Evolutionary conservation across 2,888 invertebrate species (phyloP).

Genomic region (Metopia argyrocephala): DNA sequence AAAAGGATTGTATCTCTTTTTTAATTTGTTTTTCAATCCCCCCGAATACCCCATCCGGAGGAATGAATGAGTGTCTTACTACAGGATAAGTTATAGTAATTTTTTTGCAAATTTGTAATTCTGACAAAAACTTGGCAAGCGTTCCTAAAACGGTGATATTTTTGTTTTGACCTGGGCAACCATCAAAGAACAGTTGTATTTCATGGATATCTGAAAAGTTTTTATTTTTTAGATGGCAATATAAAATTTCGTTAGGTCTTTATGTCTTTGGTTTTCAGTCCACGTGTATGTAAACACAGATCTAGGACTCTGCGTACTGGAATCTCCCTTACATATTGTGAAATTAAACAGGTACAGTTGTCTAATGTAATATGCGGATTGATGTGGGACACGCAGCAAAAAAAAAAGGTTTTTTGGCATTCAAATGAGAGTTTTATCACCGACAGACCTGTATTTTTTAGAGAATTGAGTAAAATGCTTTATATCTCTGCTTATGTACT

Average conservation of each 20-base stretch:
- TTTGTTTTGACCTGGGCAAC: slow-evolving; percentile 5
- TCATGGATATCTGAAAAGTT: not conserved
- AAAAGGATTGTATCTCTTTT: slow-evolving; percentile 17
- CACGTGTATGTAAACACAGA: slow-evolving; percentile 4
- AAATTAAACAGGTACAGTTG: slow-evolving; percentile 2
- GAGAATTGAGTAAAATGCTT: not conserved
- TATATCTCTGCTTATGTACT: too few relatives aligned
- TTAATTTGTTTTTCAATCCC: not conserved
- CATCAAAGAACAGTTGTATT: not conserved
- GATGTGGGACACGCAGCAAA: too few relatives aligned
- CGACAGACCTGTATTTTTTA: not conserved
- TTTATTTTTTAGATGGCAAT: not conserved
- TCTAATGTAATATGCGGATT: not conserved
- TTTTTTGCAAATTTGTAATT: slow-evolving; percentile 4
- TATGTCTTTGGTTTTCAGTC: not conserved
- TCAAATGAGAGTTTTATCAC: not conserved
- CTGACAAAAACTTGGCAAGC: slow-evolving; percentile 4
- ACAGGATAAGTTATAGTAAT: slow-evolving; percentile 15
- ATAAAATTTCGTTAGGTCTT: not conserved
- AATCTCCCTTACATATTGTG: slow-evolving; percentile 15
- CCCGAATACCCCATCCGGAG: not conserved
- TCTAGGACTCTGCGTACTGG: not conserved
- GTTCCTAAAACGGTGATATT: slow-evolving; percentile 13
- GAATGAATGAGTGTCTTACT: not conserved
- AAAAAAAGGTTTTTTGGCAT: slow-evolving; percentile 2